phyloP scores from a whole-genome alignment of 2,888 invertebrate genomes.

The Eretmocerus hayati region DNA sequence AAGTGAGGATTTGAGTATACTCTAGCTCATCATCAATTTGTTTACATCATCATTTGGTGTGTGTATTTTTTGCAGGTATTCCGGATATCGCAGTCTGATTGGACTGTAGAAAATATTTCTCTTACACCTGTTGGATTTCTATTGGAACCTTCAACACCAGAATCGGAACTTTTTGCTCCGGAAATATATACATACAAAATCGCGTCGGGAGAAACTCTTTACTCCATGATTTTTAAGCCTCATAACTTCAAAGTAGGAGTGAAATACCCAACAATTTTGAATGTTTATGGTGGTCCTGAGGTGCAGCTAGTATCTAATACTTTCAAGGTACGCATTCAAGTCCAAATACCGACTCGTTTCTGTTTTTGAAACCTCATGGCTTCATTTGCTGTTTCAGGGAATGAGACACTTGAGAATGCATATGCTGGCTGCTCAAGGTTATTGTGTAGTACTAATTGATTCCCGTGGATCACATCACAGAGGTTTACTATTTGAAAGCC shows the following conservation, averaged over 20 bases:
- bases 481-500: slow-evolving; percentile 86
- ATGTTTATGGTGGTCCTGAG: slow-evolving; percentile 97
- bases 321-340: slow-evolving; percentile 62
- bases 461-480: slow-evolving; percentile 92
- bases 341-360: background rate
- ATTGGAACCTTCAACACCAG: slow-evolving; percentile 57
- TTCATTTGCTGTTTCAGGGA: slow-evolving; percentile 61
- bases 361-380: too few species aligned
- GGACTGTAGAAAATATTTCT: slow-evolving; percentile 62
- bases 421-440: slow-evolving; percentile 91
- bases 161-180: slow-evolving; percentile 59
- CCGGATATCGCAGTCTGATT: slow-evolving; percentile 60
- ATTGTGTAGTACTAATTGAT: slow-evolving; percentile 92
- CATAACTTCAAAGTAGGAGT: slow-evolving; percentile 59
- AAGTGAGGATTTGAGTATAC: slow-evolving; percentile 38
- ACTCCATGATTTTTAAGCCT: slow-evolving; percentile 88
- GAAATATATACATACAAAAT: slow-evolving; percentile 66
- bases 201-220: slow-evolving; percentile 62
- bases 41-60: background rate
- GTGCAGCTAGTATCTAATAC: slow-evolving; percentile 96
- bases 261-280: slow-evolving; percentile 87
- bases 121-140: slow-evolving; percentile 66
- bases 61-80: slow-evolving; percentile 51
- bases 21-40: background rate
- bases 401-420: slow-evolving; percentile 88